Conservation (phyloP, 1,140 invertebrate species). For the Hycleus phaleratus region DNA sequence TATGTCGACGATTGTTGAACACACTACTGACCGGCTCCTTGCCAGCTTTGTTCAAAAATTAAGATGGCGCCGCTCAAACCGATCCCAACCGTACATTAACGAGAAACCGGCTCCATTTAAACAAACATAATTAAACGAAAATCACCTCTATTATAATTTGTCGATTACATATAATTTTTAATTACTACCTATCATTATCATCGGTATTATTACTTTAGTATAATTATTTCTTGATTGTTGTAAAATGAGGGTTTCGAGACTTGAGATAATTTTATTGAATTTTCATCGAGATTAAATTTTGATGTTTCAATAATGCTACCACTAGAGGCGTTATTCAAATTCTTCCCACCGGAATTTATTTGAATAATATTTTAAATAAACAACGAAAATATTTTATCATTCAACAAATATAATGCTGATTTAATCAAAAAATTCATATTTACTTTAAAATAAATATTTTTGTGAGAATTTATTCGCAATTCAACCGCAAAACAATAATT, state of each 20-base stretch:
- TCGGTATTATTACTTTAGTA: constrained; percentile 2
- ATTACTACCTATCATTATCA: too few species aligned
- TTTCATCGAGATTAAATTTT: constrained; percentile 30
- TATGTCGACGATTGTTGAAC: constrained; percentile 47
- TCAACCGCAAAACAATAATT: too few species aligned
- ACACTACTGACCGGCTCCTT: constrained; percentile 53
- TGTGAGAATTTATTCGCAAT: too few species aligned
- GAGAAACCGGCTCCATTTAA: constrained; percentile 33
- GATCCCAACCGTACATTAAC: constrained; percentile 51
- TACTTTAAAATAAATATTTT: too few species aligned
- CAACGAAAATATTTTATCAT: too few species aligned
- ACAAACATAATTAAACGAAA: constrained; percentile 13
- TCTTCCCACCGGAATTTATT: constrained; percentile 12
- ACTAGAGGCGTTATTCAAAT: constrained; percentile 30
- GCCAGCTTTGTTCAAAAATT: constrained; percentile 67
- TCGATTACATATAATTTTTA: too few species aligned
- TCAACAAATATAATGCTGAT: too few species aligned
- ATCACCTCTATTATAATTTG: not conserved
- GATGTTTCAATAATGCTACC: constrained; percentile 27
- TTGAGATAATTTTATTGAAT: constrained; percentile 31
- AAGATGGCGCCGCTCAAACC: constrained; percentile 71
- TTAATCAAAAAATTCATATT: too few species aligned
- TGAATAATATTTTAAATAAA: too few species aligned
- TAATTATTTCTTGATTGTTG: constrained; percentile 26
- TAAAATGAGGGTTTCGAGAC: constrained; percentile 51